These are phyloP conservation scores for Merluccius polli DNA, from an alignment of 2,797 vertebrate species.

Conservation along the genomic window DNA sequence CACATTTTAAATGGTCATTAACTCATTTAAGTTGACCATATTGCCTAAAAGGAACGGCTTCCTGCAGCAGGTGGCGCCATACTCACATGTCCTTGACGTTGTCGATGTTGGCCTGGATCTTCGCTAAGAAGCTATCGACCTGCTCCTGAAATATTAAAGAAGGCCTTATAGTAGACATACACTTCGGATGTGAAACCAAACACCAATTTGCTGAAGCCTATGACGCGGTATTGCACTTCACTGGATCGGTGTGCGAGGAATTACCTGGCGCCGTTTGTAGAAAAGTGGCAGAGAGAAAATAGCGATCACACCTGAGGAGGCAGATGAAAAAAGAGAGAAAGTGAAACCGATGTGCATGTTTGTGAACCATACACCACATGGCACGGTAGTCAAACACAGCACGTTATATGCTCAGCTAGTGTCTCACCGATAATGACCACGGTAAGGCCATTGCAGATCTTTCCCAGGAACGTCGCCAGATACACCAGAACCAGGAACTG, in stretches of 20 bases:
- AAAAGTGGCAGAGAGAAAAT: slow-evolving; percentile 90
- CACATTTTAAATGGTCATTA: background rate
- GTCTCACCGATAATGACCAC: slow-evolving; percentile 83
- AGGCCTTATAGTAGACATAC: slow-evolving; percentile 3
- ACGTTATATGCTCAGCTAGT: background rate
- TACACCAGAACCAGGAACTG: slow-evolving; percentile 87
- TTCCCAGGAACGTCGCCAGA: slow-evolving; percentile 86
- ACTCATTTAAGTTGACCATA: no score
- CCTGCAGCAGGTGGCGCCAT: slow-evolving; percentile 48
- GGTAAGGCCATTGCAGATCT: slow-evolving; percentile 86
- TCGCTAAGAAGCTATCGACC: slow-evolving; percentile 73
- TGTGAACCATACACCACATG: background rate
- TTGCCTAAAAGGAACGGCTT: background rate
- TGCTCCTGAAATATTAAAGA: slow-evolving; percentile 70
- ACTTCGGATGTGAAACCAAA: background rate
- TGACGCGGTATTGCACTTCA: background rate
- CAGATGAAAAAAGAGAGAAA: background rate
- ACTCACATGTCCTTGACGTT: slow-evolving; percentile 85
- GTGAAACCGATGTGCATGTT: background rate
- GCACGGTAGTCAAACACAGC: background rate
- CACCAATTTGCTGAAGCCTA: background rate
- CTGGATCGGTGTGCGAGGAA: background rate
- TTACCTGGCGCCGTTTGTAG: slow-evolving; percentile 85
- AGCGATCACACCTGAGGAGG: slow-evolving; percentile 79
- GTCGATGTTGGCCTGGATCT: slow-evolving; percentile 74